These are phyloP conservation scores for Caenorhabditis doughertyi DNA, from an alignment of 2,888 invertebrate species.

Conservation along the genomic window DNA sequence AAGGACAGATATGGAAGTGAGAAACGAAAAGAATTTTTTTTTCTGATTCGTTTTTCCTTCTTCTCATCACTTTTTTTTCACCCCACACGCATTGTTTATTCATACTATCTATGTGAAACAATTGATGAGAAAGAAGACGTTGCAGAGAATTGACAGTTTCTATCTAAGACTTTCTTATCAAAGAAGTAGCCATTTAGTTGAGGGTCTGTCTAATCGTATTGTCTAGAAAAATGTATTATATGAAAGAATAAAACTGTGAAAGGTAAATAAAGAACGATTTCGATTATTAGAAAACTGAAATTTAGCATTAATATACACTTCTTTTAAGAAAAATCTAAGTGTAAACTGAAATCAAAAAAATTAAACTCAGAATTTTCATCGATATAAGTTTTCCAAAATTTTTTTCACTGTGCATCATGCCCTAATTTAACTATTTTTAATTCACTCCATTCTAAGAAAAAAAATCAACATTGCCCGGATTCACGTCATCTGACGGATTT, in stretches of 20 bases:
- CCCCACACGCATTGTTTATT: slow-evolving; percentile 49
- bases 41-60: slow-evolving; percentile 44
- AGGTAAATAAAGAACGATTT: background rate
- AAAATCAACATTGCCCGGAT: background rate
- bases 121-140: slow-evolving; percentile 28
- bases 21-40: slow-evolving; percentile 56
- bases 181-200: slow-evolving; percentile 1
- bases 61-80: slow-evolving; percentile 42
- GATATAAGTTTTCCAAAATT: too few species aligned
- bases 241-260: background rate
- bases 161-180: slow-evolving; percentile 30
- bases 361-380: too few species aligned
- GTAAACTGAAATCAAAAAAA: too few species aligned
- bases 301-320: too few species aligned
- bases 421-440: background rate
- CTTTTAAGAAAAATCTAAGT: too few species aligned
- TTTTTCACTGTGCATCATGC: too few species aligned
- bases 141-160: slow-evolving; percentile 40
- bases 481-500: slow-evolving; percentile 8
- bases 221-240: background rate
- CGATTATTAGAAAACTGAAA: too few species aligned
- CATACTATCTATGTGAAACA: slow-evolving; percentile 39
- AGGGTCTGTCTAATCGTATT: background rate
- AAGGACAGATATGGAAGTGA: slow-evolving; percentile 62
- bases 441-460: background rate